Base-by-base conservation (phyloP, 2,113 vertebrate species). In the Sceloporus undulatus region DNA sequence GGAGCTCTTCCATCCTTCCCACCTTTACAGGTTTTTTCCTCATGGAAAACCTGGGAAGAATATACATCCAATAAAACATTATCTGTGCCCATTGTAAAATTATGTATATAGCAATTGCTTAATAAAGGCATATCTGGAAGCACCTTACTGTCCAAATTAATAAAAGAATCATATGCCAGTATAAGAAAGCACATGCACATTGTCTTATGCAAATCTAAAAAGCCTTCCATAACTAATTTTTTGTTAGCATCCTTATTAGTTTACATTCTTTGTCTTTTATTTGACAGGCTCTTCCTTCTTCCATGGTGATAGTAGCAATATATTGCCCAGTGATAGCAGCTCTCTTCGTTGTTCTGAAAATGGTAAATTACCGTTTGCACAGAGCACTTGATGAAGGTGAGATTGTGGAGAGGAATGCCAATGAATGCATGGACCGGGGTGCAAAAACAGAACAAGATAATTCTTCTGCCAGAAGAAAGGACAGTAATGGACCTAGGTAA, bases 291-390 rank as follows among this genome's bases (percentile, higher is more conserved):
- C 97, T 99, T 96, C 98, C 98, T 84, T 98, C 98, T 91, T 98
- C 98, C 91, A 98, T 99, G 98, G 98, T 98, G 96, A 99, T 99
- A 88, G 98, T 99, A 93, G 98, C 98, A 90, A 98, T 99, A 96
- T 99, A 99, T 97, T 99, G 98, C 91, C 98, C 98, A 0, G 98
- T 99, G 94, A 98, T 99, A 86, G 98, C 98, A 78, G 97, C 97
- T 95, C 97, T 99, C 95, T 99, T 99, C 93, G 97, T 98, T 94
- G 97, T 99, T 96, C 96, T 99, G 96, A 99, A 99, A 97, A 97
- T 96, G 92, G 98, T 99, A 95, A 99, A 99, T 94, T 99, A 98
- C 96, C 98, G 98, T 89, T 97, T 99, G 92, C 99, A 99, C 95
- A 97, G 98, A 92, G 98, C 99, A 19, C 96, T 99, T 95, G 99